Base-by-base conservation (phyloP, 2,797 vertebrate genomes). In the Lindbergichthys nudifrons region DNA sequence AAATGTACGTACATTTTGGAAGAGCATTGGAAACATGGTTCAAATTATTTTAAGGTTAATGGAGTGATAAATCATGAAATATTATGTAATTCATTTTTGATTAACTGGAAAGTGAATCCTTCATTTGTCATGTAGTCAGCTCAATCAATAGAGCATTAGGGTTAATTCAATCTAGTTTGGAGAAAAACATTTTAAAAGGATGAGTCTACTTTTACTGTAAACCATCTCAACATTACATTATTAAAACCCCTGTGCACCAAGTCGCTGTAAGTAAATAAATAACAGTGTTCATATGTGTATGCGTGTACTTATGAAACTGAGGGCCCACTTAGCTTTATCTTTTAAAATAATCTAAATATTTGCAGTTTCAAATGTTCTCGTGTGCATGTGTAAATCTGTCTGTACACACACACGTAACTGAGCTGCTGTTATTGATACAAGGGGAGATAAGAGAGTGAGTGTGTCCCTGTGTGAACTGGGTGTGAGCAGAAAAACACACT, bases 381-480 rank as follows among this genome's bases (percentile, higher is more conserved):
- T 60, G 48, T 52, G 23, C 19, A 15, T 32, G 18, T 83, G 60
- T 30, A 59, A 80, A 80, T 73, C 50, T 58, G 42, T 67, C n/a
- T 68, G 56, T 16, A 32, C 59, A 32, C 60, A n/a, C 53, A n/a
- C 53, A 59, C 47, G 46, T 41, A 52, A 42, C 56, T 2, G 18
- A 76, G 79, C 59, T 26, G 63, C 70, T 41, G n/a, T 65, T 65
- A 65, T 46, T 62, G 59, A 75, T 62, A 73, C 51, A 61, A 60
- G 70, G 48, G 54, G 61, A 52, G 79, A 80, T 42, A 69, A 79
- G 42, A 71, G 61, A 65, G 65, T 21, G n/a, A 65, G 52, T 10
- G 57, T 70, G 87, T 92, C 91, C 89, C 67, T 71, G 80, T 76
- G 63, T 90, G 89, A 92, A 88, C 87, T 81, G 85, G 83, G 83